Conservation (phyloP, 2,888 invertebrate genomes). For the Hypomecis punctinalis region DNA sequence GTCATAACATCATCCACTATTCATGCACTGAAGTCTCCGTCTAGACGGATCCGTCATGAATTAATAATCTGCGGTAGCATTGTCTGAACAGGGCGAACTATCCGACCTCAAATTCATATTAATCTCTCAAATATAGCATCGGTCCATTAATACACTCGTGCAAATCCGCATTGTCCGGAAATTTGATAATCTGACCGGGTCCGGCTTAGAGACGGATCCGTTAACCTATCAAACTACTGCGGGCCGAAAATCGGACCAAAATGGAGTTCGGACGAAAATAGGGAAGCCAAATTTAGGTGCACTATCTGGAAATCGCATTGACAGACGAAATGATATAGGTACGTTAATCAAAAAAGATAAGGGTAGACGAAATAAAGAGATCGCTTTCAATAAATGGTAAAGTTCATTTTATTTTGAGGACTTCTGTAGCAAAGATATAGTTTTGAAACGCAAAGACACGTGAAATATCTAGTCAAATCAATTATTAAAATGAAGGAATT, state of each 20-base stretch:
- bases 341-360: too few relatives aligned
- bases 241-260: conserved; percentile 9
- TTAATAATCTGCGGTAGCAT: not conserved
- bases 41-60: too few relatives aligned
- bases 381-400: too few relatives aligned
- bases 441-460: too few relatives aligned
- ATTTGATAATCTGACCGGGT: conserved; percentile 22
- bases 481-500: too few relatives aligned
- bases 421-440: too few relatives aligned
- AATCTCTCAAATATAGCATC: conserved; percentile 17
- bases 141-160: conserved; percentile 16
- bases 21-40: too few relatives aligned
- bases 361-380: too few relatives aligned
- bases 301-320: not conserved
- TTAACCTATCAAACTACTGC: conserved; percentile 6
- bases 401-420: too few relatives aligned
- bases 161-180: conserved; percentile 24
- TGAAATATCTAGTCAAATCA: too few relatives aligned
- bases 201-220: conserved; percentile 19
- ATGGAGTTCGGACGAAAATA: conserved; percentile 7
- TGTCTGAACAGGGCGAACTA: not conserved
- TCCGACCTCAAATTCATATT: conserved; percentile 10
- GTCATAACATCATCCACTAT: too few relatives aligned
- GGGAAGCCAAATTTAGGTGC: not conserved
- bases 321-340: too few relatives aligned